These are phyloP conservation scores for Mylabris sibirica DNA, from an alignment of 2,888 invertebrate genomes.

Conservation along the genomic window DNA sequence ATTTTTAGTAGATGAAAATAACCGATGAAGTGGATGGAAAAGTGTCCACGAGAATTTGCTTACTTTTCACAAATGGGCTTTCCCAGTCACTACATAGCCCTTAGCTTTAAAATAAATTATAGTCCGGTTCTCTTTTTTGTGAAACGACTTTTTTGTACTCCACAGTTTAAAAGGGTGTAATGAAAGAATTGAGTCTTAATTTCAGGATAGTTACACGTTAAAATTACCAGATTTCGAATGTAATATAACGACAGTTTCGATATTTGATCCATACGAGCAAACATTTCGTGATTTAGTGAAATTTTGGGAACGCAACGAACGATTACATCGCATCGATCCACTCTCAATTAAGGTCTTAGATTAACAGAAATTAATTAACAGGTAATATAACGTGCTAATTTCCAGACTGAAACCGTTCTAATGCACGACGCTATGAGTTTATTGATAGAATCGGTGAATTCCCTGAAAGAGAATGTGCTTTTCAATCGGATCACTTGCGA, in stretches of 20 bases:
- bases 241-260: slow-evolving; percentile 42
- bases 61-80: too few relatives aligned
- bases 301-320: not conserved
- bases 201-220: not conserved
- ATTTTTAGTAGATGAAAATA: too few relatives aligned
- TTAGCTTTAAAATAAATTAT: too few relatives aligned
- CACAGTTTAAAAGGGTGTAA: too few relatives aligned
- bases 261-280: slow-evolving; percentile 31
- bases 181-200: not conserved
- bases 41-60: too few relatives aligned
- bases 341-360: not conserved
- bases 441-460: not conserved
- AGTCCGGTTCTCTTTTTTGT: too few relatives aligned
- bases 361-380: not conserved
- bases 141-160: too few relatives aligned
- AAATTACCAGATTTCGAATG: not conserved
- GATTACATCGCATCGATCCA: not conserved
- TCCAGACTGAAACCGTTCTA: not conserved
- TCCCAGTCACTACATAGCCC: too few relatives aligned
- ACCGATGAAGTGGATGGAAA: too few relatives aligned
- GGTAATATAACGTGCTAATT: not conserved
- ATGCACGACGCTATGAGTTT: slow-evolving; percentile 1
- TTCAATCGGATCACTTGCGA: not conserved
- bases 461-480: not conserved
- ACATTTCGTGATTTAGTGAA: slow-evolving; percentile 38